A percentile compares a stretch with the other conserved stretches of the same genome.
phyloP scores from a whole-genome alignment of 2,888 invertebrate species.

The Oscheius myriophilus region DNA sequence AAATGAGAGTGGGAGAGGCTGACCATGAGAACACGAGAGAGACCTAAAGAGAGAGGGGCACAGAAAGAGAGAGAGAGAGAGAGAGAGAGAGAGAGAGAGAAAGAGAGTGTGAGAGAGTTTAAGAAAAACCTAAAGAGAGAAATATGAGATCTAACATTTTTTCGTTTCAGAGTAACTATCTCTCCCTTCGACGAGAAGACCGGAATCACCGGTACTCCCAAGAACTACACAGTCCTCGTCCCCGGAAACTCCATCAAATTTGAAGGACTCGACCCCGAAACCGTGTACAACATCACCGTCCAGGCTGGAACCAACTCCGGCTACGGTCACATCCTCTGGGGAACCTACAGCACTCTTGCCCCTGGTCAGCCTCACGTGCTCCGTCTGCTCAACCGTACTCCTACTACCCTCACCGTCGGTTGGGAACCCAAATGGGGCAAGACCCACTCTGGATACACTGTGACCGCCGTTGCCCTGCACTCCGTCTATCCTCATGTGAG shows the following conservation, averaged over 20 bases:
- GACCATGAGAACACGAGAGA: too few species aligned
- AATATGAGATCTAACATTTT: not conserved
- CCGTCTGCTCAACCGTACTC: conserved; percentile 67
- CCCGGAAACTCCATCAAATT: conserved; percentile 68
- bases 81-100: too few species aligned
- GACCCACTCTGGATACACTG: conserved; percentile 64
- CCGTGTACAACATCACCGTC: conserved; percentile 71
- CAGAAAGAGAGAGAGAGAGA: too few species aligned
- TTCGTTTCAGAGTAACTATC: conserved; percentile 63
- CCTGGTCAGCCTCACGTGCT: conserved; percentile 68
- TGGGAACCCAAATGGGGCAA: conserved; percentile 70
- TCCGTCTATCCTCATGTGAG: conserved; percentile 64
- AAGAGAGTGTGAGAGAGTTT: too few species aligned
- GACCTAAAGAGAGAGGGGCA: too few species aligned
- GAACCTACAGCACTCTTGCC: conserved; percentile 69
- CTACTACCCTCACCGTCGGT: conserved; percentile 68
- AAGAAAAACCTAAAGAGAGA: too few species aligned
- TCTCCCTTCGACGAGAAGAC: conserved; percentile 65
- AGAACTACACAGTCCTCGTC: conserved; percentile 68
- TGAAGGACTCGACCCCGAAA: conserved; percentile 65
- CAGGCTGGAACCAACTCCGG: conserved; percentile 70
- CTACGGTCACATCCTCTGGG: conserved; percentile 70
- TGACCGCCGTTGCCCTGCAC: conserved; percentile 64
- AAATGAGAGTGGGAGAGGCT: too few species aligned
- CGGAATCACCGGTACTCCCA: conserved; percentile 58